A percentile compares a stretch with the other conserved stretches of the same genome.
phyloP scores from a whole-genome alignment of 2,888 invertebrate genomes.

The Amblyjoppa fuscipennis region DNA sequence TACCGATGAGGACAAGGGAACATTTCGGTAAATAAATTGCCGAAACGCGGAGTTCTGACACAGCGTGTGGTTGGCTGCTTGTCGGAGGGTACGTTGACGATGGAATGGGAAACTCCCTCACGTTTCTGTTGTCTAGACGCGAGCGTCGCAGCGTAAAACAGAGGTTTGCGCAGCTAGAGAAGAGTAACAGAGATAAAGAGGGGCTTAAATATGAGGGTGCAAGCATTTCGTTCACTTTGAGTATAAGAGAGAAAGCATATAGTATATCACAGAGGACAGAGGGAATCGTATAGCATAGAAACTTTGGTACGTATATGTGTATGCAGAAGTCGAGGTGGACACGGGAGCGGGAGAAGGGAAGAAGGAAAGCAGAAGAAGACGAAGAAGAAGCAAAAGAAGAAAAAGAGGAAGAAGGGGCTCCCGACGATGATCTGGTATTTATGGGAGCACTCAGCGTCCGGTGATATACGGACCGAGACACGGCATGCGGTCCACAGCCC shows the following conservation, averaged over 20 bases:
- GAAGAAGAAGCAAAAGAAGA: neutral
- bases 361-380: constrained; percentile 46
- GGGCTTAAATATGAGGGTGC: constrained; percentile 32
- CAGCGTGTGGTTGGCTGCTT: constrained; percentile 72
- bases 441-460: constrained; percentile 78
- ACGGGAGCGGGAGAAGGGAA: constrained; percentile 54
- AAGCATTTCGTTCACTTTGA: constrained; percentile 47
- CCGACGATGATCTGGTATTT: constrained; percentile 77
- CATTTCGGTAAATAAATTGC: constrained; percentile 76
- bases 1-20: constrained; percentile 59
- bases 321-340: constrained; percentile 51
- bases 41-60: constrained; percentile 71
- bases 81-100: constrained; percentile 44
- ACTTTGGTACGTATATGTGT: constrained; percentile 44
- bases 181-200: constrained; percentile 60
- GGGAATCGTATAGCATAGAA: constrained; percentile 33
- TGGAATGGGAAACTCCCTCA: constrained; percentile 57
- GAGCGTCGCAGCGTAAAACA: constrained; percentile 57
- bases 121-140: constrained; percentile 70
- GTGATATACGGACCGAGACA: constrained; percentile 75
- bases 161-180: constrained; percentile 39
- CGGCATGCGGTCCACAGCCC: constrained; percentile 67
- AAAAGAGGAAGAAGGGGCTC: constrained; percentile 47
- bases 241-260: constrained; percentile 32
- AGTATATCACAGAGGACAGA: constrained; percentile 41